Evolutionary conservation across 2,113 vertebrate genomes (phyloP).

Genomic region (Sinosuthora webbiana): DNA sequence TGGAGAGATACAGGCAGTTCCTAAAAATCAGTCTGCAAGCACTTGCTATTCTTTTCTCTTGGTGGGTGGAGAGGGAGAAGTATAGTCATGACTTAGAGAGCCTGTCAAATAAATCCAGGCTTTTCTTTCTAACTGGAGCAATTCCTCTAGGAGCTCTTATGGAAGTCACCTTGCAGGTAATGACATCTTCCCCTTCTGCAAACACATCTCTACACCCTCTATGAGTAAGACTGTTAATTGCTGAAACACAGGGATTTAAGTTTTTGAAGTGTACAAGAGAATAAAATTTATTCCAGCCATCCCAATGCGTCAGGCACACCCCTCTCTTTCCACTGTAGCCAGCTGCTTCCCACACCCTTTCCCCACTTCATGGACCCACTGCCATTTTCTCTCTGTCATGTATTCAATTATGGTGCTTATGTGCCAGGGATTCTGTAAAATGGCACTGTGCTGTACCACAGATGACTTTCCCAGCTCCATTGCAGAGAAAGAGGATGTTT

Average conservation of each 20-base stretch:
- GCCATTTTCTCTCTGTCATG: not conserved
- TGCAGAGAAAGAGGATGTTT: not conserved
- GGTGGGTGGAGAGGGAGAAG: not conserved
- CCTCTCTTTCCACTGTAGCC: not conserved
- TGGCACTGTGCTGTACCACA: accelerated
- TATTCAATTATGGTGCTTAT: not conserved
- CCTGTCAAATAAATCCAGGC: not conserved
- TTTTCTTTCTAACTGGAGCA: not conserved
- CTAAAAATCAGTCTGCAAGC: not conserved
- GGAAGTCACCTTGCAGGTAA: not conserved
- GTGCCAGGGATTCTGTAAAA: not conserved
- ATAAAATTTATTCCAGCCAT: not conserved
- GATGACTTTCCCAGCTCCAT: not conserved
- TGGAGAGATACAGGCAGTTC: not conserved
- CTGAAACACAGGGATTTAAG: not conserved
- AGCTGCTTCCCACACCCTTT: not conserved
- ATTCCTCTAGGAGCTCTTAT: not conserved
- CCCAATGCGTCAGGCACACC: not conserved
- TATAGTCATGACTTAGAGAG: not conserved
- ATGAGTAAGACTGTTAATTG: not conserved
- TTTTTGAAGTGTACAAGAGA: not conserved
- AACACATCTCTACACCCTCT: not conserved
- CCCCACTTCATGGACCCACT: not conserved
- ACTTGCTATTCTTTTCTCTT: not conserved
- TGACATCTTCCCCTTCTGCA: not conserved